Evolutionary conservation across 1,140 invertebrate species (phyloP).

Genomic region (Bombus vancouverensis): DNA sequence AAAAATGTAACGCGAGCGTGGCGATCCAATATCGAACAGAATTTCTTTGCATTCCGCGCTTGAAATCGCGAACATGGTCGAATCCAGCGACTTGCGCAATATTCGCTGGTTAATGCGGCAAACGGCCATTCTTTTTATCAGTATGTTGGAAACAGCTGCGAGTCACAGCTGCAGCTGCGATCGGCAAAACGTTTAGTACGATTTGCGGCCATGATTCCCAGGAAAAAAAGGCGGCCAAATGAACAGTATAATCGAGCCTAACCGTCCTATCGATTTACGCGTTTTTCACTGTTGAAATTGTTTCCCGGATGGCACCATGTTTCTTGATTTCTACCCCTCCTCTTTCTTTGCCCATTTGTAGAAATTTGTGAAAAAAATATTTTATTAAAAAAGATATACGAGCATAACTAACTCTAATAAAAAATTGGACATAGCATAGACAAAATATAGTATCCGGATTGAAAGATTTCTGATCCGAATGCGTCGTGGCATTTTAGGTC

Average conservation of each 20-base stretch:
- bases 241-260: not conserved
- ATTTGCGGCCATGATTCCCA: slow-evolving; percentile 32
- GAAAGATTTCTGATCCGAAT: too few relatives aligned
- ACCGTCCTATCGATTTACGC: not conserved
- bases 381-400: too few relatives aligned
- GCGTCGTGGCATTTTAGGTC: too few relatives aligned
- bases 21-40: not conserved
- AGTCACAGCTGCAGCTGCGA: slow-evolving; percentile 48
- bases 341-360: not conserved
- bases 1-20: too few relatives aligned
- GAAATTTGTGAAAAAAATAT: too few relatives aligned
- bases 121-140: slow-evolving; percentile 52
- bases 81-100: not conserved
- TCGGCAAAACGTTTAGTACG: slow-evolving; percentile 54
- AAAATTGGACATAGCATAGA: too few relatives aligned
- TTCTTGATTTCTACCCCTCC: not conserved
- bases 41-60: slow-evolving; percentile 26
- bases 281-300: not conserved
- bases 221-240: not conserved
- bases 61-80: slow-evolving; percentile 20
- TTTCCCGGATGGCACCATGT: not conserved
- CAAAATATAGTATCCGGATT: too few relatives aligned
- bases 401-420: too few relatives aligned
- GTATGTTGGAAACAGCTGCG: slow-evolving; percentile 55
- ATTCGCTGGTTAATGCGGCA: slow-evolving; percentile 45